A percentile compares a stretch with the other conserved stretches of the same genome.
phyloP scores from a whole-genome alignment of 2,113 vertebrate genomes.

The Lepisosteus oculatus region DNA sequence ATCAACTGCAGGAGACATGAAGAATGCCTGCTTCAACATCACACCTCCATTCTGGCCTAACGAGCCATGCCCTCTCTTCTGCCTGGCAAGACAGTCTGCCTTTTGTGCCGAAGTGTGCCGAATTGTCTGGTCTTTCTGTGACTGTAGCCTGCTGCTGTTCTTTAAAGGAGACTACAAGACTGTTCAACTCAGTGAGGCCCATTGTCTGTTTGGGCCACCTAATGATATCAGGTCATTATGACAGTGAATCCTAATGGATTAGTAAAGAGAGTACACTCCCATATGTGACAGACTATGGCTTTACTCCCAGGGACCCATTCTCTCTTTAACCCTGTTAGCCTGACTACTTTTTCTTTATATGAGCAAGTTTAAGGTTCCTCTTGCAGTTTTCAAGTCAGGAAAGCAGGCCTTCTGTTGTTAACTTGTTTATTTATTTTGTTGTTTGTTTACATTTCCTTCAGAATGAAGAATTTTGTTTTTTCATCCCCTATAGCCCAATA shows the following conservation, averaged over 20 bases:
- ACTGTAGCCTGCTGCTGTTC: not conserved
- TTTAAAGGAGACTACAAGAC: not conserved
- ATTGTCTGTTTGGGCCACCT: slow-evolving; percentile 58
- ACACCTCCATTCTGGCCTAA: slow-evolving; percentile 40
- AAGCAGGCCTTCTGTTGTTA: too few relatives aligned
- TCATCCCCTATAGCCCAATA: too few relatives aligned
- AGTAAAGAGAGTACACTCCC: slow-evolving; percentile 63
- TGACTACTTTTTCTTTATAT: slow-evolving; percentile 13
- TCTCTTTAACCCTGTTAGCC: slow-evolving; percentile 12
- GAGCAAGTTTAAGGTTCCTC: slow-evolving; percentile 20
- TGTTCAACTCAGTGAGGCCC: not conserved
- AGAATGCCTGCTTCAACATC: slow-evolving; percentile 34
- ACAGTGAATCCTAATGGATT: slow-evolving; percentile 42
- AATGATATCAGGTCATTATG: slow-evolving; percentile 44
- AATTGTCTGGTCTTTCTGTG: not conserved
- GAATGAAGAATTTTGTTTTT: too few relatives aligned
- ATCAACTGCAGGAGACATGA: too few relatives aligned
- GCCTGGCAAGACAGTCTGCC: slow-evolving; percentile 2
- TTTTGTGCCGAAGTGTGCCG: not conserved
- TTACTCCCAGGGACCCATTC: slow-evolving; percentile 21
- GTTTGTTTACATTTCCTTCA: too few relatives aligned
- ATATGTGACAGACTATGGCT: slow-evolving; percentile 49
- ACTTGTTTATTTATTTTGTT: too few relatives aligned
- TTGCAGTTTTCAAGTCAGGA: slow-evolving; percentile 1
- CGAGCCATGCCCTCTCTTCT: slow-evolving; percentile 38